Conservation (phyloP, 1,140 invertebrate species). For the Apis dorsata region DNA sequence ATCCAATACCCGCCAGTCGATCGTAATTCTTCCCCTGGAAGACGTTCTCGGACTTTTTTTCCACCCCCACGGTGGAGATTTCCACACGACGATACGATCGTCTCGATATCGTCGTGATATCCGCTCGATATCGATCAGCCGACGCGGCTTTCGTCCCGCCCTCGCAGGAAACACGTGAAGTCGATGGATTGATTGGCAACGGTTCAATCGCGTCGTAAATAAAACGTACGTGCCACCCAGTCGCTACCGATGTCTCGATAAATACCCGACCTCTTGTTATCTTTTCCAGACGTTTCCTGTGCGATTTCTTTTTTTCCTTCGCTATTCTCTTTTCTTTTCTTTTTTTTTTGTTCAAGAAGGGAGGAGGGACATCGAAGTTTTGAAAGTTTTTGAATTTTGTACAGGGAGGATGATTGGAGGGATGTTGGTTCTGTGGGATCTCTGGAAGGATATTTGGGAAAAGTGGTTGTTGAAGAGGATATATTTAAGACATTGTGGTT, state of each 20-base stretch:
- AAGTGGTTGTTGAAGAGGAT: no score
- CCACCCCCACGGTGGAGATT: not conserved
- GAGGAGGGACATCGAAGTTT: not conserved
- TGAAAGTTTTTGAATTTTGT: not conserved
- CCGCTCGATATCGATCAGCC: slow-evolving; percentile 5
- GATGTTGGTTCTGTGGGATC: no score
- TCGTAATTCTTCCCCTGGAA: slow-evolving; percentile 54
- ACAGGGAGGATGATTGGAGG: no score
- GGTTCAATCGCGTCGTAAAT: slow-evolving; percentile 32
- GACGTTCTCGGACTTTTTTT: not conserved
- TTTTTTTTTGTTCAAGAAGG: not conserved
- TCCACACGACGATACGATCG: slow-evolving; percentile 26
- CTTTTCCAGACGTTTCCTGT: not conserved
- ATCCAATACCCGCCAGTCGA: slow-evolving; percentile 60
- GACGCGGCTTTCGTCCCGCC: not conserved
- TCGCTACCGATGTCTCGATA: slow-evolving; percentile 8
- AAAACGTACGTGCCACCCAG: slow-evolving; percentile 10
- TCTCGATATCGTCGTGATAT: not conserved
- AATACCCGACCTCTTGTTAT: slow-evolving; percentile 16
- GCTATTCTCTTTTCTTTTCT: no score
- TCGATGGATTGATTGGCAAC: slow-evolving; percentile 35
- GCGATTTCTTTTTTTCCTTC: not conserved
- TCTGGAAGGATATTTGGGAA: no score
- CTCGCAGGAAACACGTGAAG: slow-evolving; percentile 1
- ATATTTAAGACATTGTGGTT: no score